A percentile compares a stretch with the other conserved stretches of the same genome.
Evolutionary conservation across 2,888 invertebrate species (phyloP).

Genomic region (Meiosimyza platycephala): DNA sequence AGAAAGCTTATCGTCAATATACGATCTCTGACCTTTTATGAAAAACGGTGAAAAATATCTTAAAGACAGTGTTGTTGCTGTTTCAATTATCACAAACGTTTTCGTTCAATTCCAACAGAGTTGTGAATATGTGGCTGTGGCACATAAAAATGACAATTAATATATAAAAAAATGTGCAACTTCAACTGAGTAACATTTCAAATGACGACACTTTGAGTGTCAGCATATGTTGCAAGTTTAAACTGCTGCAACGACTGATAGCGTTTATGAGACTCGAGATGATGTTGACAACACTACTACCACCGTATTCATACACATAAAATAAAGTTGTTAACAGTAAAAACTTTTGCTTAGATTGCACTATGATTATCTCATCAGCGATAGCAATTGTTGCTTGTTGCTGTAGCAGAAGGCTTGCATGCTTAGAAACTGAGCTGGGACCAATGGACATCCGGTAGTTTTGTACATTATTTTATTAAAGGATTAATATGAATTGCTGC

Average conservation of each 20-base stretch:
- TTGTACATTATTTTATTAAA: too few relatives aligned
- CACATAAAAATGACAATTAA: background rate
- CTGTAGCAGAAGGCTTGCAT: too few relatives aligned
- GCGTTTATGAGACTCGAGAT: background rate
- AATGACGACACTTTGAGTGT: background rate
- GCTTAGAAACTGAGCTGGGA: too few relatives aligned
- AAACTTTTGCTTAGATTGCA: conserved; percentile 60
- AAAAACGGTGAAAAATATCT: too few relatives aligned
- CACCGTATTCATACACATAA: background rate
- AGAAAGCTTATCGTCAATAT: too few relatives aligned
- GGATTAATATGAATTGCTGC: too few relatives aligned
- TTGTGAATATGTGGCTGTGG: too few relatives aligned
- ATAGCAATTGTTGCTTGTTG: background rate
- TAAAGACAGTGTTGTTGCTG: too few relatives aligned
- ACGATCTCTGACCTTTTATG: too few relatives aligned
- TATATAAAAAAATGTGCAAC: conserved; percentile 6
- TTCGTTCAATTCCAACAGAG: too few relatives aligned
- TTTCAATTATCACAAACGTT: too few relatives aligned
- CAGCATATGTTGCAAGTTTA: background rate
- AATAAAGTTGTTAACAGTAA: conserved; percentile 60
- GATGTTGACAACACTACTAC: background rate
- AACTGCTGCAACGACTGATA: background rate
- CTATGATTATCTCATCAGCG: conserved; percentile 49
- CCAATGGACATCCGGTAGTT: too few relatives aligned
- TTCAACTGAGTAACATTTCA: conserved; percentile 14